These are phyloP conservation scores for Isichthys henryi DNA, from an alignment of 2,113 vertebrate genomes.

Conservation along the genomic window DNA sequence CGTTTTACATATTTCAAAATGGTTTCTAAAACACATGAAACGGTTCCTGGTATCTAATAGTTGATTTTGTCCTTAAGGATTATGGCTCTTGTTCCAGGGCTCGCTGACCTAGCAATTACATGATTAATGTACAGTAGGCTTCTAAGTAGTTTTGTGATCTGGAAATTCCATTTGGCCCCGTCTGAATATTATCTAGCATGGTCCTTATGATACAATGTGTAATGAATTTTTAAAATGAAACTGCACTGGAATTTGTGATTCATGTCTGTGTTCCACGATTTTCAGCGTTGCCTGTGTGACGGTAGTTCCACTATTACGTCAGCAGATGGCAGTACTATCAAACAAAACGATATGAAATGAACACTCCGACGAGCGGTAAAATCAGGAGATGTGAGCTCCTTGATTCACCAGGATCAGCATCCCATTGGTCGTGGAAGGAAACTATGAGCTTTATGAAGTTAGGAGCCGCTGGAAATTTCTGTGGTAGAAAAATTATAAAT, in stretches of 20 bases:
- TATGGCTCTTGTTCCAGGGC: background rate
- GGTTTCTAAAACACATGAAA: background rate
- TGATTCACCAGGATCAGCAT: background rate
- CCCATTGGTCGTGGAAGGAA: background rate
- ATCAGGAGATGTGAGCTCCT: background rate
- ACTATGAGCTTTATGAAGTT: background rate
- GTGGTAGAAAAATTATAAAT: too few relatives aligned
- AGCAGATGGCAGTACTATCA: background rate
- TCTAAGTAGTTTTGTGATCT: background rate
- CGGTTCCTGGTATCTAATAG: background rate
- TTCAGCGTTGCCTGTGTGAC: background rate
- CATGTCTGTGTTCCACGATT: background rate
- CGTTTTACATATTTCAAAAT: background rate
- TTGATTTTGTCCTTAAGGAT: background rate
- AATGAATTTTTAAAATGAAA: background rate
- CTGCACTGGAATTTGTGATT: background rate
- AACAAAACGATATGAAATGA: background rate
- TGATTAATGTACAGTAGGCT: background rate
- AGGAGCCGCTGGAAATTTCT: background rate
- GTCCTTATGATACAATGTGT: background rate
- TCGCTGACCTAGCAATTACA: background rate
- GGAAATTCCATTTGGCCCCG: background rate
- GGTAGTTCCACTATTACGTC: background rate
- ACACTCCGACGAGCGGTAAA: background rate
- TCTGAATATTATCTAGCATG: background rate